phyloP scores from a whole-genome alignment of 2,113 vertebrate species.

The Xenopus tropicalis region UCB_Xtro_10.0 CM004444.2:8256001-8256500 shows the following conservation, averaged over 20 bases:
- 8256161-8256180: constrained; percentile 86
- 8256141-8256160: constrained; percentile 69
- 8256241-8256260: constrained; percentile 95
- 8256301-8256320: constrained; percentile 57
- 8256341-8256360: constrained; percentile 75
- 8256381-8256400: constrained; percentile 73
- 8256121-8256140: constrained; percentile 70
- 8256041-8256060: constrained; percentile 93
- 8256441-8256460: constrained; percentile 80
- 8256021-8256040: constrained; percentile 83
- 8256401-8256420: constrained; percentile 71
- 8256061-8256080: constrained; percentile 96
- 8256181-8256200: constrained; percentile 99
- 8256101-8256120: constrained; percentile 75
- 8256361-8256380: constrained; percentile 71
- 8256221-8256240: constrained; percentile 93
- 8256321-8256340: constrained; percentile 68
- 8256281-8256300: constrained; percentile 80
- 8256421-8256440: constrained; percentile 80
- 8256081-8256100: constrained; percentile 82
- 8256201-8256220: constrained; percentile 90
- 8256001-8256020: constrained; percentile 83
- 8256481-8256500: constrained; percentile 66
- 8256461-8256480: constrained; percentile 80
- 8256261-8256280: constrained; percentile 86